phyloP scores from a whole-genome alignment of 2,797 vertebrate genomes.

The Esox masquinongy region DNA sequence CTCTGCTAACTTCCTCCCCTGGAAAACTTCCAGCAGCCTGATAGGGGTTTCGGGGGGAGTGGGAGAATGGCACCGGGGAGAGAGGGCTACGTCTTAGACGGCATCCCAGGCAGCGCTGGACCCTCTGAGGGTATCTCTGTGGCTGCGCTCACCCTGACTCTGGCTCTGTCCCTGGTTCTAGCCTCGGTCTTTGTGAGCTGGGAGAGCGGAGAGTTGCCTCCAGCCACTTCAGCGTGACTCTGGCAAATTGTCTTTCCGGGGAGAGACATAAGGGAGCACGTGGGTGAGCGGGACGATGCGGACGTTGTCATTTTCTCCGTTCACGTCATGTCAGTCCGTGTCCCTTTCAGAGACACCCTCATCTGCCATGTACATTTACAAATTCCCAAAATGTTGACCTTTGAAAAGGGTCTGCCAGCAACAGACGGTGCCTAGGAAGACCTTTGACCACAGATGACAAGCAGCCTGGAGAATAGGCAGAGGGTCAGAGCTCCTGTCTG shows the following conservation, averaged over 20 bases:
- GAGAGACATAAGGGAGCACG: conserved; percentile 16
- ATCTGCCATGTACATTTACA: too few species aligned
- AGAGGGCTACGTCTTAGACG: conserved; percentile 38
- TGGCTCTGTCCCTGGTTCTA: not conserved
- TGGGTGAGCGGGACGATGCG: not conserved
- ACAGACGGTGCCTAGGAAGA: too few species aligned
- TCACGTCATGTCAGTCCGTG: not conserved
- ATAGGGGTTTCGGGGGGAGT: conserved; percentile 28
- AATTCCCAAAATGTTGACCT: too few species aligned
- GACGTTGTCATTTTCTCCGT: not conserved
- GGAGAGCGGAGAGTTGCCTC: not conserved
- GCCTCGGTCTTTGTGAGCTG: not conserved
- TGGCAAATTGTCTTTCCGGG: conserved; percentile 7
- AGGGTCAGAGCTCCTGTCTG: not conserved
- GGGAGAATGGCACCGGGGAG: conserved; percentile 28
- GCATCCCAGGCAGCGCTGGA: conserved; percentile 71
- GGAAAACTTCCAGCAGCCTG: conserved; percentile 36
- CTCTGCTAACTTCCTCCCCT: conserved; percentile 32
- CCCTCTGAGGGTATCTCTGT: conserved; percentile 39
- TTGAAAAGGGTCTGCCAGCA: too few species aligned
- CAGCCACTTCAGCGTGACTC: not conserved
- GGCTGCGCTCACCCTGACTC: conserved; percentile 42
- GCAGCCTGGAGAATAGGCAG: not conserved
- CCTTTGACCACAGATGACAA: not conserved
- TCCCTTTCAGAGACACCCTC: not conserved